Percentiles rank a stretch among this genome's conserved stretches.
phyloP scores from a whole-genome alignment of 2,888 invertebrate species.

The Sinohyriopsis cumingii region DNA sequence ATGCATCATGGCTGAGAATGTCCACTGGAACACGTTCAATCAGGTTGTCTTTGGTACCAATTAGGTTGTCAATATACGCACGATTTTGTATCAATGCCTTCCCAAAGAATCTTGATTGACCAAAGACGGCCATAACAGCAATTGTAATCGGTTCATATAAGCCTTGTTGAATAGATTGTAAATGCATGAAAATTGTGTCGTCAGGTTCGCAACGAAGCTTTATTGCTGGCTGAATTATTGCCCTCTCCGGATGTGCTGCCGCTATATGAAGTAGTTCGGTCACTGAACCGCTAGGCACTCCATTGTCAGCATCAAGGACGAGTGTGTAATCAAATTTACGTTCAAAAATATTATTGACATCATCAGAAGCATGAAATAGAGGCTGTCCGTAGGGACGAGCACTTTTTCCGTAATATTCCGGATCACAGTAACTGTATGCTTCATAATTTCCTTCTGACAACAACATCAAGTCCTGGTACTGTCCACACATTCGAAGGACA shows the following conservation, averaged over 20 bases:
- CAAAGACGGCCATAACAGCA: slow-evolving; percentile 54
- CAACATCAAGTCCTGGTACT: slow-evolving; percentile 66
- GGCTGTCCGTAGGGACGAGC: slow-evolving; percentile 54
- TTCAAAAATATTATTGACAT: slow-evolving; percentile 57
- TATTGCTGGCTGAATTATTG: slow-evolving; percentile 63
- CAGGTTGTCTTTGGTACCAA: slow-evolving; percentile 52
- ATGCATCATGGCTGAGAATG: slow-evolving; percentile 65
- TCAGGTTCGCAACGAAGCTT: slow-evolving; percentile 48
- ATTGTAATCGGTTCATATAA: slow-evolving; percentile 63
- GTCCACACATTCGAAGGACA: slow-evolving; percentile 62
- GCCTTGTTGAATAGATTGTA: slow-evolving; percentile 58
- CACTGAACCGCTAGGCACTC: slow-evolving; percentile 52
- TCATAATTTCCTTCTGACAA: slow-evolving; percentile 58
- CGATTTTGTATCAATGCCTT: slow-evolving; percentile 62
- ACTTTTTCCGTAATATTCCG: slow-evolving; percentile 47
- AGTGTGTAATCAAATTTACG: too few relatives aligned
- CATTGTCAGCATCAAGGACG: slow-evolving; percentile 61
- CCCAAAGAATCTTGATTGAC: slow-evolving; percentile 61
- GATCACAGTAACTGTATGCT: slow-evolving; percentile 59
- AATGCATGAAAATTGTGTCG: slow-evolving; percentile 64
- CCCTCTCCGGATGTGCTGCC: slow-evolving; percentile 58
- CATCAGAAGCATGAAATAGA: slow-evolving; percentile 57
- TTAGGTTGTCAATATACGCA: slow-evolving; percentile 60
- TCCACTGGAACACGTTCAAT: slow-evolving; percentile 63
- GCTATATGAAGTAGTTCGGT: slow-evolving; percentile 57